A percentile compares a stretch with the other conserved stretches of the same genome.
Conservation (phyloP, 2,797 vertebrate genomes). For the Lepidocolaptes lacrymiger region DNA sequence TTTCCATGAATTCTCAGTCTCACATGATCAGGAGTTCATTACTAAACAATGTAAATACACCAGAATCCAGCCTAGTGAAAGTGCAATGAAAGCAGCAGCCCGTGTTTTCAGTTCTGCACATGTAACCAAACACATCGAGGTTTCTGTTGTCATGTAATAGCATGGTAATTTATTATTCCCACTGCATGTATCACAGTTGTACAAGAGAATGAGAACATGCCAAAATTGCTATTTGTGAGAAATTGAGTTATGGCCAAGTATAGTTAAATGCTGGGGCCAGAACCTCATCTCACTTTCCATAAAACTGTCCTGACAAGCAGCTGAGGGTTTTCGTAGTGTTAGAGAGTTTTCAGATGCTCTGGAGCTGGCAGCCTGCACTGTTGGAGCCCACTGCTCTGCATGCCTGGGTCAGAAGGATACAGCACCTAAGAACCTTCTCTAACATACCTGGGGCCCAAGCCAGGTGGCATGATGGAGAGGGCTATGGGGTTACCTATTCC, state of each 20-base stretch:
- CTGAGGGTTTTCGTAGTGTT: not conserved
- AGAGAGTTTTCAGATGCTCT: slow-evolving; percentile 22
- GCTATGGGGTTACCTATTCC: not conserved
- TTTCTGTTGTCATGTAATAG: slow-evolving; percentile 40
- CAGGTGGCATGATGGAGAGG: not conserved
- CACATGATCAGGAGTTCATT: not conserved
- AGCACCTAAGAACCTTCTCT: not conserved
- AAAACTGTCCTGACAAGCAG: slow-evolving; percentile 42
- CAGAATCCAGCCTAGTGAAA: not conserved
- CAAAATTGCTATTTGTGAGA: slow-evolving; percentile 63
- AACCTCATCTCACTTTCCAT: slow-evolving; percentile 48
- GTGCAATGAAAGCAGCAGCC: not conserved
- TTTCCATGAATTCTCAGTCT: not conserved
- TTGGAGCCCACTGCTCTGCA: not conserved
- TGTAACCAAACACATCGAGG: not conserved
- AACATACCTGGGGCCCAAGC: not conserved
- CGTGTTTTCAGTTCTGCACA: not conserved
- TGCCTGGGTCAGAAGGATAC: not conserved
- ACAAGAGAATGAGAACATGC: slow-evolving; percentile 18
- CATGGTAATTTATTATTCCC: slow-evolving; percentile 53
- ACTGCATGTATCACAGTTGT: slow-evolving; percentile 9
- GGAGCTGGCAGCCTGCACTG: not conserved
- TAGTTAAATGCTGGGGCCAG: slow-evolving; percentile 6
- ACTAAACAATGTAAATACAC: not conserved
- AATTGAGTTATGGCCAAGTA: slow-evolving; percentile 37